Evolutionary conservation across 1,140 invertebrate species (phyloP).

Genomic region (Reticulitermes speratus): DNA sequence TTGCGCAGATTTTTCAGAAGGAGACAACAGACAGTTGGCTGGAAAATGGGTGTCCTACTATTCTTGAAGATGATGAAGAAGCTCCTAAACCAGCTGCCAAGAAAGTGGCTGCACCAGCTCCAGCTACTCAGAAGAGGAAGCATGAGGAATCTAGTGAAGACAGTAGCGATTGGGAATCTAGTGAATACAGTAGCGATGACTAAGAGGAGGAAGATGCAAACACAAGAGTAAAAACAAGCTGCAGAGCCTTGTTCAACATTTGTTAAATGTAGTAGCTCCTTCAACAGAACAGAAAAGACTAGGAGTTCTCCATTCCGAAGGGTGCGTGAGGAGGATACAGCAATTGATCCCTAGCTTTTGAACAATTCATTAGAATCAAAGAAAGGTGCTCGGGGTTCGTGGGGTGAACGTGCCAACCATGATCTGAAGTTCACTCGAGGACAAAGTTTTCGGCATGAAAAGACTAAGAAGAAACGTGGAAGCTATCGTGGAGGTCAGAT

Average conservation of each 20-base stretch:
- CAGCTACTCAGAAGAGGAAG: background rate
- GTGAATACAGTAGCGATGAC: too few species aligned
- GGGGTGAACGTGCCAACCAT: slow-evolving; percentile 89
- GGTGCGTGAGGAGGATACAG: too few species aligned
- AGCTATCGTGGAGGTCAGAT: slow-evolving; percentile 92
- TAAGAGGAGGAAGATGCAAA: background rate
- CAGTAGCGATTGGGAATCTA: background rate
- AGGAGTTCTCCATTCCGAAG: too few species aligned
- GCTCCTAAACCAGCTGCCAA: background rate
- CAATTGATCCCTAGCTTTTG: too few species aligned
- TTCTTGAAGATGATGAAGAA: background rate
- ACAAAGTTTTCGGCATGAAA: slow-evolving; percentile 97
- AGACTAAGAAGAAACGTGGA: slow-evolving; percentile 99
- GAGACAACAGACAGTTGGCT: slow-evolving; percentile 61
- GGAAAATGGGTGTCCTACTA: too few species aligned
- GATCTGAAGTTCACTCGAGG: slow-evolving; percentile 89
- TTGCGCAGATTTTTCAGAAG: slow-evolving; percentile 58
- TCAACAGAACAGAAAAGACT: too few species aligned
- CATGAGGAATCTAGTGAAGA: background rate
- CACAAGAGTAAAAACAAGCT: too few species aligned
- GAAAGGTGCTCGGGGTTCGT: slow-evolving; percentile 84
- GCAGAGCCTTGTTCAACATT: too few species aligned
- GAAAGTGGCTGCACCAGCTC: background rate
- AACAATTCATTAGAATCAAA: too few species aligned
- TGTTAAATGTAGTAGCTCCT: too few species aligned